Conservation (phyloP, 2,888 invertebrate genomes). For the Coelogynopora nodosa region DNA sequence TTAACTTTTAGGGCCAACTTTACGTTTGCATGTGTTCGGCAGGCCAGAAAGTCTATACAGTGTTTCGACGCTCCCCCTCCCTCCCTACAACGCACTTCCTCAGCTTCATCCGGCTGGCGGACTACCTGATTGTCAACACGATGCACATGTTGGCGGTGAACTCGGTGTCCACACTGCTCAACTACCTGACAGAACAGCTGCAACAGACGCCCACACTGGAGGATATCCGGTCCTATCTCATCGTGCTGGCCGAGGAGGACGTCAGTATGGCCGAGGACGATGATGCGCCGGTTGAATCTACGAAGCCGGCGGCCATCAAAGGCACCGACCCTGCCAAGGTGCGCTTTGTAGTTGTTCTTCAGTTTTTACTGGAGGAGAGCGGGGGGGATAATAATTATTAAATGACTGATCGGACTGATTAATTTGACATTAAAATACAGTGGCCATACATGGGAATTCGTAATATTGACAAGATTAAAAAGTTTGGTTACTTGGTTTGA, state of each 20-base stretch:
- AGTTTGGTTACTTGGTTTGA: too few relatives aligned
- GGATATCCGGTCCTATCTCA: constrained; percentile 55
- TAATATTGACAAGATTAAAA: too few relatives aligned
- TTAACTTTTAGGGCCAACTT: too few relatives aligned
- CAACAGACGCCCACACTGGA: constrained; percentile 59
- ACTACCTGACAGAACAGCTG: constrained; percentile 60
- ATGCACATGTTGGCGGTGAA: constrained; percentile 62
- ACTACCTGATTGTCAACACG: constrained; percentile 62
- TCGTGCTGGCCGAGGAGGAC: constrained; percentile 38
- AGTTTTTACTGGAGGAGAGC: too few relatives aligned
- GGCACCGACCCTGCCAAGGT: neutral
- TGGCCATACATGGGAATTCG: too few relatives aligned
- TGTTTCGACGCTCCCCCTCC: too few relatives aligned
- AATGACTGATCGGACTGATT: too few relatives aligned
- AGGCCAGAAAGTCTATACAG: too few relatives aligned
- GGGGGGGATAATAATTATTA: neutral
- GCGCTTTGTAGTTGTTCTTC: neutral
- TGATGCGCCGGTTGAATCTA: constrained; percentile 2
- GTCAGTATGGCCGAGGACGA: constrained; percentile 29
- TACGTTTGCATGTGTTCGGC: too few relatives aligned
- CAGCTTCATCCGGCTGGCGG: constrained; percentile 62
- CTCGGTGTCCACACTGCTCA: constrained; percentile 61
- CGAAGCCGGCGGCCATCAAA: neutral
- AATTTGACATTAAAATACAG: too few relatives aligned
- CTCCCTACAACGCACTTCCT: neutral